These are phyloP conservation scores for Dinomys branickii DNA, from an alignment of 2,113 vertebrate species.

Conservation along the genomic window DNA sequence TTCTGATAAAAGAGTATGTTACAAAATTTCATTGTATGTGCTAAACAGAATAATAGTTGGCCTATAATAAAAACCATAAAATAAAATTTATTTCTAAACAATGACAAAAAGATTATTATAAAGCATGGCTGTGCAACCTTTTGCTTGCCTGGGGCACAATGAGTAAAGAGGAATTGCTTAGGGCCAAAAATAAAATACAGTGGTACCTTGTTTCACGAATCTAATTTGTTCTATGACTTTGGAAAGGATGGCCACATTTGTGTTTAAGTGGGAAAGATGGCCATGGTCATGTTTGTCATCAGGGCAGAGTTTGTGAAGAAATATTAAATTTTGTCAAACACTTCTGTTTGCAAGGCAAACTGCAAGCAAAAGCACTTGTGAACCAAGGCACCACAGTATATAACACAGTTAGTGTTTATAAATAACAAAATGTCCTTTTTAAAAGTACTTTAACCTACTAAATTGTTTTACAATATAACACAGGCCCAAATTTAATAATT, in stretches of 20 bases:
- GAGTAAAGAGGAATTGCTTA: neutral
- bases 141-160: neutral
- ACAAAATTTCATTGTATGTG: neutral
- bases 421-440: neutral
- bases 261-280: neutral
- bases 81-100: conserved; percentile 20
- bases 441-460: neutral
- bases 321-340: neutral
- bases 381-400: neutral
- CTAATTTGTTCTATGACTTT: neutral
- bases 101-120: conserved; percentile 16
- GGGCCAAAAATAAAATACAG: neutral
- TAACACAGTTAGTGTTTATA: neutral
- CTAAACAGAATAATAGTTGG: neutral
- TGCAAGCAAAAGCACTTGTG: neutral
- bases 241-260: neutral
- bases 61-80: conserved; percentile 6
- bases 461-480: neutral
- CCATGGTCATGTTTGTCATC: neutral
- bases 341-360: neutral
- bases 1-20: conserved; percentile 2
- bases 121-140: neutral
- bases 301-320: neutral
- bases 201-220: neutral
- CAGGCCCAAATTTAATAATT: neutral